These are phyloP conservation scores for Aphrocallistes beatrix DNA, from an alignment of 37 sponge, comb jelly and placozoan genomes.

Conservation along the genomic window DNA sequence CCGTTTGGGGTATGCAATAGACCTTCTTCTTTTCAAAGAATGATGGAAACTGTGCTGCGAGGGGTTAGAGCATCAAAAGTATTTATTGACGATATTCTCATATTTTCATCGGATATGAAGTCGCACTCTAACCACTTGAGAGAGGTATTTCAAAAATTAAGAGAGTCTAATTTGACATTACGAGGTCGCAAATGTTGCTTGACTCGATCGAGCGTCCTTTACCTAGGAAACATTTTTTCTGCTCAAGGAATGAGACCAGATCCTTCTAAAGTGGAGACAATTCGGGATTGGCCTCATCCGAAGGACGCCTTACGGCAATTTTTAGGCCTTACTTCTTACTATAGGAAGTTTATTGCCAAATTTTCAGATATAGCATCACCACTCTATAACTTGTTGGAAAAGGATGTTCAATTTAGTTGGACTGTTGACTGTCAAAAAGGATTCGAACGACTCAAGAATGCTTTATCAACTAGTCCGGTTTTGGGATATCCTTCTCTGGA, in stretches of 20 bases:
- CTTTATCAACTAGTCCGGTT: conserved; percentile 11
- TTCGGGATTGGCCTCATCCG: conserved; percentile 10
- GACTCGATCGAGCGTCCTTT: conserved; percentile 4
- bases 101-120: conserved; percentile 12
- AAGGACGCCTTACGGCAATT: conserved; percentile 17
- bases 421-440: background rate
- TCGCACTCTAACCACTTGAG: conserved; percentile 25
- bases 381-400: conserved; percentile 14
- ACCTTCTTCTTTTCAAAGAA: conserved; percentile 29
- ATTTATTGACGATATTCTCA: conserved; percentile 32
- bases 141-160: conserved; percentile 18
- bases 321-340: conserved; percentile 19
- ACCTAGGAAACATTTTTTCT: conserved; percentile 26
- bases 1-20: conserved; percentile 33
- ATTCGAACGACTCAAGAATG: background rate
- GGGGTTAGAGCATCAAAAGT: conserved; percentile 10
- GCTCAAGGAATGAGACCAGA: conserved; percentile 26
- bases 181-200: background rate
- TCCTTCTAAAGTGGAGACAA: background rate
- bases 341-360: conserved; percentile 3
- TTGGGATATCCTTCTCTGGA: conserved; percentile 22
- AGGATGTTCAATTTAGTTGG: conserved; percentile 17
- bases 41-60: conserved; percentile 30
- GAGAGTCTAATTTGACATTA: conserved; percentile 22
- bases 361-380: conserved; percentile 23